A percentile compares a stretch with the other conserved stretches of the same genome.
Evolutionary conservation across 53 echinoderm and acorn worm species (phyloP).

Genomic region (Paracentrotus lividus): DNA sequence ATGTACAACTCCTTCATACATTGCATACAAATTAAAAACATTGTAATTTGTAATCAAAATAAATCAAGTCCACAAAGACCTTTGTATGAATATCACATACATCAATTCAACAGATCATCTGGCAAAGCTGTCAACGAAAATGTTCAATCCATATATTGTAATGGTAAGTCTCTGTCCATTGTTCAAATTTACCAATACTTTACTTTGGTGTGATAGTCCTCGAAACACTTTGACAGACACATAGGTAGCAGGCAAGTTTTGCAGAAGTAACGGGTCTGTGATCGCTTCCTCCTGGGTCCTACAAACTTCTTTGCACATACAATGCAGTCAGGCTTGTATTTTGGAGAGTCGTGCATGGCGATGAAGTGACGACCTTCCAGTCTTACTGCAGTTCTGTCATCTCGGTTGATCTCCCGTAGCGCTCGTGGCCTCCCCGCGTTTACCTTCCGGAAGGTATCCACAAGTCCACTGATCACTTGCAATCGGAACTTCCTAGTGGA

Average conservation of each 20-base stretch:
- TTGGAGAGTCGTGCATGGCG: background rate
- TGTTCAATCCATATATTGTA: no score
- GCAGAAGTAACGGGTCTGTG: slow-evolving; percentile 7
- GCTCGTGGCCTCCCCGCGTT: background rate
- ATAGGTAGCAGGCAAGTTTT: slow-evolving; percentile 9
- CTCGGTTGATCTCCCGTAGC: background rate
- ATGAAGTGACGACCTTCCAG: slow-evolving; percentile 17
- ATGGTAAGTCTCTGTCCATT: no score
- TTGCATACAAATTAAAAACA: no score
- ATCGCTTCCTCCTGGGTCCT: background rate
- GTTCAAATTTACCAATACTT: no score
- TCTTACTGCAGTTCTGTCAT: background rate
- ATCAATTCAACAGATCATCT: no score
- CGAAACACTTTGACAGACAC: background rate
- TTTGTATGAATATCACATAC: no score
- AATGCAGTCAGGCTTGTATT: no score
- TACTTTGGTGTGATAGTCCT: slow-evolving; percentile 34
- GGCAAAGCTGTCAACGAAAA: no score
- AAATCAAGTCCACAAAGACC: no score
- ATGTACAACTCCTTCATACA: no score
- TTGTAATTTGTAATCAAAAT: no score
- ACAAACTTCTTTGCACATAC: no score
- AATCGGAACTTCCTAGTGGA: background rate
- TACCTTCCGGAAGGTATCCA: background rate
- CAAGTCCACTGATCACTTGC: slow-evolving; percentile 14